Conservation (phyloP, 1,140 invertebrate genomes). For the Bombus balteatus region DNA sequence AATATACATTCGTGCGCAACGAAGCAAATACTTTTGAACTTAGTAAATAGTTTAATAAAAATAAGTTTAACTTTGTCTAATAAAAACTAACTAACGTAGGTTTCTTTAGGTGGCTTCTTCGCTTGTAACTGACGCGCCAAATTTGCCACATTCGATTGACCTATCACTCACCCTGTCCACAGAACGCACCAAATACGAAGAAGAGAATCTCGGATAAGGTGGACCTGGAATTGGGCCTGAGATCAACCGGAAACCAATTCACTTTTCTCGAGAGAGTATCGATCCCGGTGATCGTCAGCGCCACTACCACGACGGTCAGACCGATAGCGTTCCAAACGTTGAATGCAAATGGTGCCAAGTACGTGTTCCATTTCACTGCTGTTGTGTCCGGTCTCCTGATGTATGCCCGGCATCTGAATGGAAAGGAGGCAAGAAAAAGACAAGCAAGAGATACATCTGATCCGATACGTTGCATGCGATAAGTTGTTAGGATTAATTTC, state of each 20-base stretch:
- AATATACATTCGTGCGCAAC: too few relatives aligned
- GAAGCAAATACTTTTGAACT: too few relatives aligned
- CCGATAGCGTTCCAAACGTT: conserved; percentile 73
- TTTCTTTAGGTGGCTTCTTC: not conserved
- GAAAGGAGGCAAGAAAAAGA: not conserved
- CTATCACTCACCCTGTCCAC: conserved; percentile 72
- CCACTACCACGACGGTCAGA: conserved; percentile 62
- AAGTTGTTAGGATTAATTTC: too few relatives aligned
- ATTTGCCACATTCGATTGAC: not conserved
- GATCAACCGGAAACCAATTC: not conserved
- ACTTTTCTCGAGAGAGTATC: not conserved
- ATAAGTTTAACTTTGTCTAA: too few relatives aligned
- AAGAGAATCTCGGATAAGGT: conserved; percentile 73
- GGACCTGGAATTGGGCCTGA: not conserved
- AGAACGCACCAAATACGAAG: conserved; percentile 74
- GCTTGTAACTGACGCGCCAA: not conserved
- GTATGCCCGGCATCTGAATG: conserved; percentile 72
- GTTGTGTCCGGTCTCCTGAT: conserved; percentile 75
- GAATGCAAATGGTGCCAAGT: conserved; percentile 73
- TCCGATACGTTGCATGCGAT: too few relatives aligned
- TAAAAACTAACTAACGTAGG: too few relatives aligned
- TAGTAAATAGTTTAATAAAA: too few relatives aligned
- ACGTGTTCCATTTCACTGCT: conserved; percentile 78
- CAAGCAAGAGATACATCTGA: too few relatives aligned
- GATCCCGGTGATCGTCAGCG: conserved; percentile 26